A percentile compares a stretch with the other conserved stretches of the same genome.
phyloP scores from a whole-genome alignment of 2,797 vertebrate genomes.

The Anisognathus igniventris region DNA sequence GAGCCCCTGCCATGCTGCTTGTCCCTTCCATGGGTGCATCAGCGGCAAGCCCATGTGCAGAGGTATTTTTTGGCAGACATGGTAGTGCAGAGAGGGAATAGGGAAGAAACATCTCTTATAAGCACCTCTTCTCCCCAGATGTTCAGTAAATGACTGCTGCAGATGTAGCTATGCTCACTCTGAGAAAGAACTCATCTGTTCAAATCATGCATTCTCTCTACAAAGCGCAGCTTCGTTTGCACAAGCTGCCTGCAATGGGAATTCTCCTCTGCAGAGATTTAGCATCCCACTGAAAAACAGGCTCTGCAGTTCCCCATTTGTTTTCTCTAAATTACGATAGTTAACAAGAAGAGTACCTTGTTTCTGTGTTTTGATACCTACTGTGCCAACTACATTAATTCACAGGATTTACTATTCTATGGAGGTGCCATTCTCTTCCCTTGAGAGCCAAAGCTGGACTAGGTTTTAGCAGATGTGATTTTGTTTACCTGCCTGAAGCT shows the following conservation, averaged over 20 bases:
- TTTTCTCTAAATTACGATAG: slow-evolving; percentile 34
- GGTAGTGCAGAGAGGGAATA: background rate
- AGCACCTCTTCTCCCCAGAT: slow-evolving; percentile 3
- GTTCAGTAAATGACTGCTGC: slow-evolving; percentile 29
- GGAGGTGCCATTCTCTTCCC: background rate
- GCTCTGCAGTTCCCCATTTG: background rate
- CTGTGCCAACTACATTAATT: background rate
- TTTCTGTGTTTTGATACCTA: background rate
- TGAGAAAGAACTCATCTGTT: slow-evolving; percentile 46
- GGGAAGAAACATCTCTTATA: background rate
- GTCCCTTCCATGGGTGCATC: background rate
- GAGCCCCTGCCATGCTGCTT: background rate
- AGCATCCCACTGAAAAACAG: slow-evolving; percentile 30
- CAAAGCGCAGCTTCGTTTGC: background rate
- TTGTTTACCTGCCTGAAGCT: slow-evolving; percentile 45
- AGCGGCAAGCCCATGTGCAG: background rate
- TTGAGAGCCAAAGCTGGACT: background rate
- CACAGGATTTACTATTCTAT: background rate
- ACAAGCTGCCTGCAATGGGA: slow-evolving; percentile 29
- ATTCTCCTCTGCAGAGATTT: slow-evolving; percentile 35
- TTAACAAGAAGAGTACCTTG: slow-evolving; percentile 19
- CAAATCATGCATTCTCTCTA: background rate
- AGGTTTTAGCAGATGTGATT: slow-evolving; percentile 35
- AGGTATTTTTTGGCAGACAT: background rate
- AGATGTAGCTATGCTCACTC: slow-evolving; percentile 28